These are phyloP conservation scores for Ibidorhyncha struthersii DNA, from an alignment of 2,113 vertebrate species.

Conservation along the genomic window DNA sequence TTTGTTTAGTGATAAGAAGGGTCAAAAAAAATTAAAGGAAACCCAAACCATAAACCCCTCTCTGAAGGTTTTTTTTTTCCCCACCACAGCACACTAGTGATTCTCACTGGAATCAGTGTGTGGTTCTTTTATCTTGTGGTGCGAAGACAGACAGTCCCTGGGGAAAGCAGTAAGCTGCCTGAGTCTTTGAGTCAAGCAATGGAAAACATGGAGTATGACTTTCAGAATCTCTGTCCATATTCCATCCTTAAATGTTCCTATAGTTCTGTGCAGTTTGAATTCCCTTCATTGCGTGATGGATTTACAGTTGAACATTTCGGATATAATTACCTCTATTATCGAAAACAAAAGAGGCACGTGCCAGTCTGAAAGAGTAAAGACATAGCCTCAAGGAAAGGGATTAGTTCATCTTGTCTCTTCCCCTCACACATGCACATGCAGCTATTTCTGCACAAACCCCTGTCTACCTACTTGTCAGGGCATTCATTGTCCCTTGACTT, in stretches of 20 bases:
- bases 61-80: background rate
- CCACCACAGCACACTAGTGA: background rate
- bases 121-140: conserved; percentile 1
- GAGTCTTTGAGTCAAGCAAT: background rate
- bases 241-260: conserved; percentile 59
- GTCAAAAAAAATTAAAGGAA: background rate
- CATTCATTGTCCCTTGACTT: background rate
- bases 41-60: background rate
- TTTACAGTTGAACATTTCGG: conserved; percentile 72
- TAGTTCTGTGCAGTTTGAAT: conserved; percentile 45
- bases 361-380: conserved; percentile 77
- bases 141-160: background rate
- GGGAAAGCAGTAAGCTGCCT: conserved; percentile 8
- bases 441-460: background rate
- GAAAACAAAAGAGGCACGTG: conserved; percentile 76
- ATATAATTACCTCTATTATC: conserved; percentile 82
- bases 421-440: background rate
- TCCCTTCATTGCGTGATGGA: conserved; percentile 55
- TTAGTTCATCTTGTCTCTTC: background rate
- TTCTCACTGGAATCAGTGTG: background rate
- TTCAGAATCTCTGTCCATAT: conserved; percentile 45
- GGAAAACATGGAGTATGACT: background rate
- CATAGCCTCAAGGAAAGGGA: conserved; percentile 66
- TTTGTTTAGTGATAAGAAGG: conserved; percentile 37
- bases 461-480: background rate